Base-by-base conservation (phyloP, 2,113 vertebrate genomes). In the Heliornis fulica region DNA sequence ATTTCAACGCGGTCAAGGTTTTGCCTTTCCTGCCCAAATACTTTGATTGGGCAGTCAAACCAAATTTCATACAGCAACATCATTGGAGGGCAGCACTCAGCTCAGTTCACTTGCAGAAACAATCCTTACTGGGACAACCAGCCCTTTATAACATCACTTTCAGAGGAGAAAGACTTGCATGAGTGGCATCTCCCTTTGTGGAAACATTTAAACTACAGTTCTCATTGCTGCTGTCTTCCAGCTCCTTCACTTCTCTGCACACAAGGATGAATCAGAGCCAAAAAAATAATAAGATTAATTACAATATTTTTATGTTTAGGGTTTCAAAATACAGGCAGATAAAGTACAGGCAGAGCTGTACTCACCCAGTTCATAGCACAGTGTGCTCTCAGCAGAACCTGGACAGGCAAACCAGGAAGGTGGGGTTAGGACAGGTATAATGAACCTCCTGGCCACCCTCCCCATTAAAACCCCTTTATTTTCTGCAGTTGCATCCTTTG, bases 1-100 rank as follows among this genome's bases (percentile, higher is more conserved):
- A 72, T 84, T 93, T 93, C 87, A 79, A 28, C 81, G 34, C 0
- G 0, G 69, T 82, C 81, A 93, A 83, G 36, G 75, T 64, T 91
- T 94, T 89, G 82, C 66, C 17, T 21, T 89, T 96, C 41, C 65
- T 40, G 20, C 59, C 65, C 89, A 84, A 81, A 90, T 53, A 71
- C 40, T 91, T 53, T 64, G 77, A 64, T 36, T 60, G 68, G 48
- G 21, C 63, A 78, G 48, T 43, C 61, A 78, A 70, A 79, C 77
- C 76, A 9, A 68, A 79, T 91, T 57, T 87, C 59, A 28, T 69
- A 68, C 40, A 80, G 66, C 75, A 79, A 80, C 43, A 36, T 66
- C 50, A 69, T 28, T 4, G 5, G 32, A 14, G 10, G 23, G 26
- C 36, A 60, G 12, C 4, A 31, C 59, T 84, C 2, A 0, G 53